phyloP scores from a whole-genome alignment of 2,797 vertebrate species.

The Benthosema pterotum region DNA sequence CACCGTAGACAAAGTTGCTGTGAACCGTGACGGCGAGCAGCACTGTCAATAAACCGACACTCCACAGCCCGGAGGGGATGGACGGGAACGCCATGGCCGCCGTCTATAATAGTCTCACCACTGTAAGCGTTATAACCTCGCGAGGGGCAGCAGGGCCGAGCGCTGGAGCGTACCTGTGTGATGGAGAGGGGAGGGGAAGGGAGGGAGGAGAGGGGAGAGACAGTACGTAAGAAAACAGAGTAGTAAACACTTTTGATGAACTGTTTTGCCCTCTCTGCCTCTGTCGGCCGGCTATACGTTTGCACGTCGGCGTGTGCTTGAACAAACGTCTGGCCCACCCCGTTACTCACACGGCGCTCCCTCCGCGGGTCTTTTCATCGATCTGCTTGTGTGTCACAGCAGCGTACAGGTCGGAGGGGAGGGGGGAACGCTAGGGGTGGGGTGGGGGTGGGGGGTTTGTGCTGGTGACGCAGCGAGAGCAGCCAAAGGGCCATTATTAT shows the following conservation, averaged over 20 bases:
- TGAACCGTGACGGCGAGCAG: conserved; percentile 63
- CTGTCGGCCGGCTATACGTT: conserved; percentile 26
- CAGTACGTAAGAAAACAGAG: conserved; percentile 41
- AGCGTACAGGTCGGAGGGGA: conserved; percentile 12
- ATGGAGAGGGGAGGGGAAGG: conserved; percentile 39
- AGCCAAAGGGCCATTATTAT: conserved; percentile 9
- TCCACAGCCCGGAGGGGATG: conserved; percentile 55
- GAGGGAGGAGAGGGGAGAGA: background rate
- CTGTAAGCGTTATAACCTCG: conserved; percentile 53
- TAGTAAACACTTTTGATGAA: conserved; percentile 43
- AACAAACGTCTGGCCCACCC: conserved; percentile 56
- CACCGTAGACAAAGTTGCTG: conserved; percentile 62
- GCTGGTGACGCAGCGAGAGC: background rate
- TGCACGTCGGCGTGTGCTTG: conserved; percentile 41
- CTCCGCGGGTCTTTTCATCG: conserved; percentile 68
- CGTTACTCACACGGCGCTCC: conserved; percentile 56
- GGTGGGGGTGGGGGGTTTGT: conserved; percentile 4
- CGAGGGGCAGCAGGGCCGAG: conserved; percentile 55
- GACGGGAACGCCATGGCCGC: conserved; percentile 75
- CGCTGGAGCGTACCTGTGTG: conserved; percentile 68
- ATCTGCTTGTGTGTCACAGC: conserved; percentile 68
- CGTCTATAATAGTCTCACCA: conserved; percentile 49
- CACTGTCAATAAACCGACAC: conserved; percentile 64
- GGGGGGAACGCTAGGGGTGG: background rate
- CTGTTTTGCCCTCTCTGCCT: conserved; percentile 45